Percentiles rank a stretch among this genome's conserved stretches.
Evolutionary conservation across 1,140 invertebrate genomes (phyloP).

Genomic region (Linepithema humile): DNA sequence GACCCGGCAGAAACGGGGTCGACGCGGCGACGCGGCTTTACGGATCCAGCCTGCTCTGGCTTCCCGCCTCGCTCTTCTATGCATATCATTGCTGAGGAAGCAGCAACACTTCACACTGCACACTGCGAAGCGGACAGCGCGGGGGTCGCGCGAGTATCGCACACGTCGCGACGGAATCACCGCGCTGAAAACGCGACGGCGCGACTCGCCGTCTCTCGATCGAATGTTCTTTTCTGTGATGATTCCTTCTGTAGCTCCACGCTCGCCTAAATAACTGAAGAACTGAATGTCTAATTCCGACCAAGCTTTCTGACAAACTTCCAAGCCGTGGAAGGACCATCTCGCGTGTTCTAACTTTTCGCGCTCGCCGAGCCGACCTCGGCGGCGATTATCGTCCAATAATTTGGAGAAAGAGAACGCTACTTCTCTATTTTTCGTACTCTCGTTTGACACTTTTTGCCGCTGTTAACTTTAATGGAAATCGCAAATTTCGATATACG

Average conservation of each 20-base stretch:
- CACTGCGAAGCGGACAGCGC: conserved; percentile 50
- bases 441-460: conserved; percentile 20
- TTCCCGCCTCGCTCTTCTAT: conserved; percentile 77
- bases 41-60: conserved; percentile 71
- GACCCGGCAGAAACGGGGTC: conserved; percentile 76
- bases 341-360: not conserved
- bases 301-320: conserved; percentile 28
- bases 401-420: not conserved
- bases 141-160: not conserved
- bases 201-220: conserved; percentile 15
- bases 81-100: conserved; percentile 82
- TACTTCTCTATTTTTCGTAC: conserved; percentile 43
- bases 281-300: conserved; percentile 40
- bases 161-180: not conserved
- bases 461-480: not conserved
- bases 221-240: conserved; percentile 32
- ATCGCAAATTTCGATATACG: not conserved
- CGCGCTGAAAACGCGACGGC: not conserved
- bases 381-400: conserved; percentile 29
- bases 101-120: conserved; percentile 21
- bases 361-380: not conserved
- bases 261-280: conserved; percentile 16
- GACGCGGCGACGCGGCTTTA: conserved; percentile 69
- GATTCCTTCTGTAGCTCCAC: conserved; percentile 5
- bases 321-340: not conserved